These are phyloP conservation scores for Leptoclinus maculatus DNA, from an alignment of 2,797 vertebrate genomes.

Conservation along the genomic window DNA sequence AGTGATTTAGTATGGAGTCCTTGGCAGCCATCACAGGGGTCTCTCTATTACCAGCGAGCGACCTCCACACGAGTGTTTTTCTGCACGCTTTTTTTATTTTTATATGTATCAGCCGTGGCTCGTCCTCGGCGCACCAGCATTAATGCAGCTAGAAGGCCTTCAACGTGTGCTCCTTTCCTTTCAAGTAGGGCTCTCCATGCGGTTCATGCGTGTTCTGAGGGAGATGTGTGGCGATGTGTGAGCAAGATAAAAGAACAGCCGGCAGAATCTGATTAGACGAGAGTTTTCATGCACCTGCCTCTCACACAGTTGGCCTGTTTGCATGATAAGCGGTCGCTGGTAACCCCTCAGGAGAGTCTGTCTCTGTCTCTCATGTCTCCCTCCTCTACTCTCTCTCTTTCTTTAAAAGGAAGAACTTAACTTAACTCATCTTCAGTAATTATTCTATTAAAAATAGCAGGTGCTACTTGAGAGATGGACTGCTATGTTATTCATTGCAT, in stretches of 20 bases:
- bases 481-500: background rate
- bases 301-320: conserved; percentile 40
- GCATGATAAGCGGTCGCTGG: conserved; percentile 40
- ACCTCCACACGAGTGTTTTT: conserved; percentile 35
- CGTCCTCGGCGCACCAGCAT: conserved; percentile 6
- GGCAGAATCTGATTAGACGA: conserved; percentile 32
- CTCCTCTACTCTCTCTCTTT: background rate
- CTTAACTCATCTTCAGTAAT: conserved; percentile 4
- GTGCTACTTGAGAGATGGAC: conserved; percentile 2
- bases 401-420: background rate
- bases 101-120: background rate
- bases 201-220: background rate
- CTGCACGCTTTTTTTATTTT: background rate
- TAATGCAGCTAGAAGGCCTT: background rate
- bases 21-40: conserved; percentile 32
- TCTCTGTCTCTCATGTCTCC: conserved; percentile 5
- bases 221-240: conserved; percentile 5
- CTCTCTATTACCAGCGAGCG: conserved; percentile 18
- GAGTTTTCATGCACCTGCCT: conserved; percentile 28
- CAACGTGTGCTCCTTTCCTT: conserved; percentile 4
- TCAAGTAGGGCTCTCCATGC: background rate
- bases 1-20: conserved; percentile 43
- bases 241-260: conserved; percentile 28
- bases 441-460: conserved; percentile 25
- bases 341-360: conserved; percentile 31